These are phyloP conservation scores for Drosophila nigrodunni DNA, from an alignment of 1,140 invertebrate genomes.

Conservation along the genomic window DNA sequence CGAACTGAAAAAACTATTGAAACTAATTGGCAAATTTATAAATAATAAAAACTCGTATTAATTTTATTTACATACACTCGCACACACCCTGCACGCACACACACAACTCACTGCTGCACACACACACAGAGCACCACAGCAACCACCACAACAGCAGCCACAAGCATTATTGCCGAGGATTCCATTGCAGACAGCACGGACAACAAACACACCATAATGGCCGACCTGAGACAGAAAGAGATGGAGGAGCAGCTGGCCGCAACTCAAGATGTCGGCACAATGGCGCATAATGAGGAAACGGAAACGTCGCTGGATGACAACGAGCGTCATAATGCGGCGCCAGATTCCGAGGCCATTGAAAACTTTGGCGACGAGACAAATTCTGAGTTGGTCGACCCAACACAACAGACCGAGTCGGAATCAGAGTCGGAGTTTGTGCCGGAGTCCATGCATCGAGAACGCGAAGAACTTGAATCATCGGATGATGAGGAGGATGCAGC, in stretches of 20 bases:
- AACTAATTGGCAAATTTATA: conserved; percentile 43
- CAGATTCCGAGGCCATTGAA: conserved; percentile 44
- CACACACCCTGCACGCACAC: conserved; percentile 11
- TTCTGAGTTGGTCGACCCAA: conserved; percentile 27
- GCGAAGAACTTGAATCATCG: conserved; percentile 70
- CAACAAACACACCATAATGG: conserved; percentile 48
- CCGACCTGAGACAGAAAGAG: conserved; percentile 23
- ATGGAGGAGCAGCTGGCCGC: conserved; percentile 35
- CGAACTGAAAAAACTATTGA: conserved; percentile 6
- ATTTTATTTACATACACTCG: conserved; percentile 61
- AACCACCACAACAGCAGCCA: conserved; percentile 33
- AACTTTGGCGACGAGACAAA: conserved; percentile 39
- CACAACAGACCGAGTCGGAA: conserved; percentile 19
- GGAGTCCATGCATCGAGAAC: conserved; percentile 33
- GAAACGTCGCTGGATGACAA: conserved; percentile 54
- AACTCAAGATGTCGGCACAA: conserved; percentile 53
- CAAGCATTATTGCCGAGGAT: conserved; percentile 49
- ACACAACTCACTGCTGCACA: conserved; percentile 11
- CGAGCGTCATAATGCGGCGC: conserved; percentile 47
- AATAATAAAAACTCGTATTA: conserved; percentile 65
- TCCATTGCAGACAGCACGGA: conserved; percentile 41
- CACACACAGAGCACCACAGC: conserved; percentile 47
- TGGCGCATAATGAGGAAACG: conserved; percentile 63
- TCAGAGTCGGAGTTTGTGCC: conserved; percentile 9
- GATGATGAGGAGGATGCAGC: conserved; percentile 63